Percentiles rank a stretch among this genome's conserved stretches.
phyloP scores from a whole-genome alignment of 2,113 vertebrate genomes.

The Thryonomys swinderianus region DNA sequence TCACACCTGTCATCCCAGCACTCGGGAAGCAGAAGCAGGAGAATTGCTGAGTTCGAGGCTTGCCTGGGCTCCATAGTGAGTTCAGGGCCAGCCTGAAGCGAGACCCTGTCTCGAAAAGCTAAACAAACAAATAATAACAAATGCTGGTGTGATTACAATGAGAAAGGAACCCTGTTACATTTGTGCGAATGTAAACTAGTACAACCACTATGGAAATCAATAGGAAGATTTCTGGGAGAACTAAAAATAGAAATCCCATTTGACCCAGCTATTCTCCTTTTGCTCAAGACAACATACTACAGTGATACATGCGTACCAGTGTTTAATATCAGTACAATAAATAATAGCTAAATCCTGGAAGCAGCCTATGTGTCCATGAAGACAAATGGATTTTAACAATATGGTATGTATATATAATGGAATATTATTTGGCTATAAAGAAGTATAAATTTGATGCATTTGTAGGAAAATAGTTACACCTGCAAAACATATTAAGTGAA shows the following conservation, averaged over 20 bases:
- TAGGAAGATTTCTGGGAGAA: neutral
- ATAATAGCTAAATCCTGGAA: neutral
- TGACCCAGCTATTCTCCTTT: neutral
- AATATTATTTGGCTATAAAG: neutral
- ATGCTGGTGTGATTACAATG: neutral
- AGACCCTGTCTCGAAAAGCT: too few relatives aligned
- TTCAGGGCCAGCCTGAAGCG: too few relatives aligned
- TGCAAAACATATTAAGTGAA: neutral
- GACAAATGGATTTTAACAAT: neutral
- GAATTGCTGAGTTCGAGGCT: too few relatives aligned
- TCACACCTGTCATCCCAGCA: too few relatives aligned
- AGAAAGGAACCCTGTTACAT: neutral
- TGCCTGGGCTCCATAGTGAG: too few relatives aligned
- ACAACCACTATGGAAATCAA: neutral
- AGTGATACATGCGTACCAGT: neutral
- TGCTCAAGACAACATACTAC: neutral
- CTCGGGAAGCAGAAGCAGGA: too few relatives aligned
- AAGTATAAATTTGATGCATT: neutral
- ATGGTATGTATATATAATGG: neutral
- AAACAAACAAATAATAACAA: neutral
- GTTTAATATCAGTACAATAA: neutral
- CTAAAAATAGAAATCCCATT: neutral
- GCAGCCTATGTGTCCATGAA: neutral
- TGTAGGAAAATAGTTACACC: neutral
- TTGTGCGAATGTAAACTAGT: neutral